Percentiles rank a stretch among this genome's conserved stretches.
Conservation (phyloP, 1,140 invertebrate species). For the Eulimnadia texana region DNA sequence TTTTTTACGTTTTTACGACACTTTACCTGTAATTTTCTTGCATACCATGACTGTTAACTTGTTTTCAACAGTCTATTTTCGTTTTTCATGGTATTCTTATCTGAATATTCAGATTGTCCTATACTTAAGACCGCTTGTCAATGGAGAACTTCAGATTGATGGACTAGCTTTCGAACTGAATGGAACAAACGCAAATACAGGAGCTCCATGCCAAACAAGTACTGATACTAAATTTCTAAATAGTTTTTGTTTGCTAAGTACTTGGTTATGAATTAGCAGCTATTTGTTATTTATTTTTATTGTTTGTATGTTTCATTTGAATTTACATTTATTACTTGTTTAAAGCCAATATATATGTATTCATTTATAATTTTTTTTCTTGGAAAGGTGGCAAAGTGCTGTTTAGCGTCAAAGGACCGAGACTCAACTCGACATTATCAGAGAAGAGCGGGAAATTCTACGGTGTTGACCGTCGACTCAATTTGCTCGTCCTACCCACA, state of each 20-base stretch:
- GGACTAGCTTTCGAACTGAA: conserved; percentile 26
- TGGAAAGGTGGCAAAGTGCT: conserved; percentile 22
- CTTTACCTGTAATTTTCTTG: too few species aligned
- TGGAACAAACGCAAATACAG: conserved; percentile 43
- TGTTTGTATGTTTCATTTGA: too few species aligned
- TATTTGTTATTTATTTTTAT: conserved; percentile 27
- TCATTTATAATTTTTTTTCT: too few species aligned
- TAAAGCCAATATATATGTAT: too few species aligned
- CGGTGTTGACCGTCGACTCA: conserved; percentile 23
- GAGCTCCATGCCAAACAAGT: conserved; percentile 36
- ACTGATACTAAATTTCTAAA: not conserved
- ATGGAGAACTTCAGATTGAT: conserved; percentile 4
- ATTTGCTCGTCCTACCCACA: conserved; percentile 22
- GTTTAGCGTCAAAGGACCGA: conserved; percentile 19
- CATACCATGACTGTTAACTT: too few species aligned
- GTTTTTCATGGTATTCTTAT: too few species aligned
- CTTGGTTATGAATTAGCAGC: conserved; percentile 16
- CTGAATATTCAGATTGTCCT: not conserved
- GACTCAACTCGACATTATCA: conserved; percentile 22
- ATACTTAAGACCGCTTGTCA: not conserved
- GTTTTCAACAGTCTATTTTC: too few species aligned
- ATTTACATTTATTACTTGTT: too few species aligned
- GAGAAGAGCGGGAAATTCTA: conserved; percentile 22
- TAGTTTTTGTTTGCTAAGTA: not conserved
- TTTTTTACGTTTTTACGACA: too few species aligned